Evolutionary conservation across 2,113 vertebrate species (phyloP).

Genomic region (Furnarius figulus): DNA sequence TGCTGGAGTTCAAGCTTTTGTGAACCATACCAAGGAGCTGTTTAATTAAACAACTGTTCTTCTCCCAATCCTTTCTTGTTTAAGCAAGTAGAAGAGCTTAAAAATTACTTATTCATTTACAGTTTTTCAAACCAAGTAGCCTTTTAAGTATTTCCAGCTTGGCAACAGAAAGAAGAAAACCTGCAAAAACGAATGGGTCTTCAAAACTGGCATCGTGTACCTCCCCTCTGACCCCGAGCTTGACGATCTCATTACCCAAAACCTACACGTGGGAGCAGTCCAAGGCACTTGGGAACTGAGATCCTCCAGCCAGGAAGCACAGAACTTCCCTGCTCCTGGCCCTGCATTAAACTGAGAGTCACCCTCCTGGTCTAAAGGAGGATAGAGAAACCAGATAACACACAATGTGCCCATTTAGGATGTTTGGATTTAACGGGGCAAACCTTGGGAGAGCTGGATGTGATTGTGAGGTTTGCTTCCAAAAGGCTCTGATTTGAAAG

Average conservation of each 20-base stretch:
- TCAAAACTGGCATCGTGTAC: neutral
- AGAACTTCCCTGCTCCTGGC: neutral
- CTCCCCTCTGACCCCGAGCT: neutral
- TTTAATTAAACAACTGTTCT: constrained; percentile 61
- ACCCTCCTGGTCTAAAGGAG: neutral
- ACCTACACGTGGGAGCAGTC: neutral
- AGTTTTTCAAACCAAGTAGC: neutral
- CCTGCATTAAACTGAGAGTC: neutral
- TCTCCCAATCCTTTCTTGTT: neutral
- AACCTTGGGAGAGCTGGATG: neutral
- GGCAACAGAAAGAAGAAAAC: constrained; percentile 19
- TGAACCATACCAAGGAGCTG: constrained; percentile 36
- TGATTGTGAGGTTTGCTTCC: neutral
- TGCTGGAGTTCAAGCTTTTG: constrained; percentile 44
- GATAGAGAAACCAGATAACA: neutral
- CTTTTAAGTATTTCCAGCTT: constrained; percentile 7
- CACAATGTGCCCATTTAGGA: neutral
- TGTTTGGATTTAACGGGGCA: neutral
- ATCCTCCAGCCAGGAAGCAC: neutral
- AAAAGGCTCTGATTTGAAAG: neutral
- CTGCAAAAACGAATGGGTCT: neutral
- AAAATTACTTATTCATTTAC: constrained; percentile 1
- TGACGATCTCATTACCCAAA: neutral
- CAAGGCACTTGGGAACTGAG: neutral
- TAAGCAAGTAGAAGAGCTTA: constrained; percentile 20